Evolutionary conservation across 2,888 invertebrate species (phyloP), one percentile per base, ranked within the genome.

Genomic region (Galerucella nymphaeae): DNA sequence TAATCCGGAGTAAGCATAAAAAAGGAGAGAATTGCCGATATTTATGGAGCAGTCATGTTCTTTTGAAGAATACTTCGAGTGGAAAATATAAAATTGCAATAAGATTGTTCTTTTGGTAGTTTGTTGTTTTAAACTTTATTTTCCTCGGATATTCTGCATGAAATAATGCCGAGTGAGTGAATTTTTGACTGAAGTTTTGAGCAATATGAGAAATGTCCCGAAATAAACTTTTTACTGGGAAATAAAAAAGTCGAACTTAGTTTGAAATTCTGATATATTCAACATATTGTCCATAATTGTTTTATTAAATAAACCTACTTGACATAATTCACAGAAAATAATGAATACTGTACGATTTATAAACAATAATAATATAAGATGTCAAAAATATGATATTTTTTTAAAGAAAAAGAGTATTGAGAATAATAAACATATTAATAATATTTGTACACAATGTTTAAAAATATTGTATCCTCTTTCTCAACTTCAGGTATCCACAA

Each of bases 1-100:
- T 16, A 11, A 18, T 53, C 9, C 53, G 10, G 3, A 53, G 53
- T 18, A 8, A 10, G 2, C 9, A 53, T 16, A 53, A 53, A 53
- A 53, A 53, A 53, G 10, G 8, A 16, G 6, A 2, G 10, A 16
- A 18, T 9, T 45, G 3, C 10, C 53, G 18, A 53, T 53, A 53
- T 53, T 53, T 53, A 53, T 53, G 53, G 10, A 53, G 18, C 53
- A 53, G 18, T 53, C 53, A n/a, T 50, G 14, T 50, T 50, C 50
- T 45, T 45, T 45, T 50, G 16, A 50, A 50, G 50, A 4, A n/a
- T 50, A n/a, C 50, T 18, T 53, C 53, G 18, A 53, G 18, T 53
- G 16, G 16, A 53, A 18, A 53, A 53, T 53, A 53, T 53, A 53
- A 53, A 53, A 53, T 53, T 5, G 53, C 53, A 53, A 53, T 53